These are phyloP conservation scores for Parotocinclus haroldoi DNA, from an alignment of 2,797 vertebrate genomes.

Conservation along the genomic window DNA sequence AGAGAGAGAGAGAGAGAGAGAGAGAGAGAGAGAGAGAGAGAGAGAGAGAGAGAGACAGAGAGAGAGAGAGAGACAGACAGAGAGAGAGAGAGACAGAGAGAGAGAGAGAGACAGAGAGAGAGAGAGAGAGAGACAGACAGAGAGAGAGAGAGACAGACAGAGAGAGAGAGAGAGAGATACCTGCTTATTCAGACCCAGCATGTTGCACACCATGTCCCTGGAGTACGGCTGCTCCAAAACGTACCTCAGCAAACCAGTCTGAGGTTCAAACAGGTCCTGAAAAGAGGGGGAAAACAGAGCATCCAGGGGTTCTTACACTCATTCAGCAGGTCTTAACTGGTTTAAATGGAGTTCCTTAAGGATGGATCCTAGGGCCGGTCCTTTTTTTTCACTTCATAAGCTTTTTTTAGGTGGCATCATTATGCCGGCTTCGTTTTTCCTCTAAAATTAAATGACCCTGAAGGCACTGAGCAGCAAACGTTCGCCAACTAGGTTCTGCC, in stretches of 20 bases:
- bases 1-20: too few species aligned
- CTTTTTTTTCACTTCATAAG: too few species aligned
- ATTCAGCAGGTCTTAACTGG: too few species aligned
- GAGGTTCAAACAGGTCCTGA: conserved; percentile 97
- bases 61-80: too few species aligned
- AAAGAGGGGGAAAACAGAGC: conserved; percentile 34
- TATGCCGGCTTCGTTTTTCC: too few species aligned
- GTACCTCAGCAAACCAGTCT: conserved; percentile 94
- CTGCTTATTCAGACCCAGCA: conserved; percentile 99
- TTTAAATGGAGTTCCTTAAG: too few species aligned
- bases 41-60: conserved; percentile 83
- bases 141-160: conserved; percentile 44
- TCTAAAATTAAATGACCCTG: too few species aligned
- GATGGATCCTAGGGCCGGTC: too few species aligned
- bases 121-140: not conserved
- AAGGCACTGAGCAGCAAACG: too few species aligned
- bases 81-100: not conserved
- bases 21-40: not conserved
- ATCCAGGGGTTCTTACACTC: too few species aligned
- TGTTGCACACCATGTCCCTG: conserved; percentile 99
- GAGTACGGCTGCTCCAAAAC: conserved; percentile 98
- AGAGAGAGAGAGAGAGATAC: conserved; percentile 75
- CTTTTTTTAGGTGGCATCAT: too few species aligned
- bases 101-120: conserved; percentile 4
- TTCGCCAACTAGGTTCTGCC: too few species aligned